These are phyloP conservation scores for Cecropterus lyciades DNA, from an alignment of 1,140 invertebrate species.

Conservation along the genomic window DNA sequence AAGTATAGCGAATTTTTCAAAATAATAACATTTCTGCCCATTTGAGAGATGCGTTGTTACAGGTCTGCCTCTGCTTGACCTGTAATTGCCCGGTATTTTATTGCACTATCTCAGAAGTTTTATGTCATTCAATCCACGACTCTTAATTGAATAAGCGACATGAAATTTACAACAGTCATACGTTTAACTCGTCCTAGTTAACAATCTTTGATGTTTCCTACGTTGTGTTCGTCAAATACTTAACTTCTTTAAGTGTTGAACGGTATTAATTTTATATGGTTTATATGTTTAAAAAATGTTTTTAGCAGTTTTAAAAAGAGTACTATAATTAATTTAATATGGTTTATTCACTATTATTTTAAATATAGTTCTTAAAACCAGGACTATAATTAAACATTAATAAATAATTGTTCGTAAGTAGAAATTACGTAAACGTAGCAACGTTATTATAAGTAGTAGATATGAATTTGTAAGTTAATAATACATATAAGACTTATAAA, in stretches of 20 bases:
- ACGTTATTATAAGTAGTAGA: too few species aligned
- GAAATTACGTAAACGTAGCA: too few species aligned
- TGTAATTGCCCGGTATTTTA: slow-evolving; percentile 77
- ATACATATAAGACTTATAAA: too few species aligned
- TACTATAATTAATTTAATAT: too few species aligned
- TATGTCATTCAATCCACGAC: slow-evolving; percentile 78
- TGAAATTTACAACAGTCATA: slow-evolving; percentile 78
- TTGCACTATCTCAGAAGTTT: slow-evolving; percentile 74
- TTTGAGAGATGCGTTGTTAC: slow-evolving; percentile 5
- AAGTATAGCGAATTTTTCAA: slow-evolving; percentile 8
- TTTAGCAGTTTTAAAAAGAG: too few species aligned
- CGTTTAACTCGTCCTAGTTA: slow-evolving; percentile 67
- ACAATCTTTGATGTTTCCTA: slow-evolving; percentile 52
- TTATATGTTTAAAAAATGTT: too few species aligned
- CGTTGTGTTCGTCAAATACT: slow-evolving; percentile 1
- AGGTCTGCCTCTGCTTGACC: slow-evolving; percentile 54
- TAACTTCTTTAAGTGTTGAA: not conserved
- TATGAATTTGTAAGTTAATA: too few species aligned
- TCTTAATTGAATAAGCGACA: slow-evolving; percentile 80
- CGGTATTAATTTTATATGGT: too few species aligned
- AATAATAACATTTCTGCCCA: slow-evolving; percentile 14
- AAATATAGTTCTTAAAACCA: too few species aligned
- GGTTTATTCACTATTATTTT: too few species aligned
- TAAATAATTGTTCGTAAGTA: too few species aligned
- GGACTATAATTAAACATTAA: too few species aligned